Percentiles rank a stretch among this genome's conserved stretches.
phyloP scores from a whole-genome alignment of 2,888 invertebrate species.

The Ochlodes sylvanus region DNA sequence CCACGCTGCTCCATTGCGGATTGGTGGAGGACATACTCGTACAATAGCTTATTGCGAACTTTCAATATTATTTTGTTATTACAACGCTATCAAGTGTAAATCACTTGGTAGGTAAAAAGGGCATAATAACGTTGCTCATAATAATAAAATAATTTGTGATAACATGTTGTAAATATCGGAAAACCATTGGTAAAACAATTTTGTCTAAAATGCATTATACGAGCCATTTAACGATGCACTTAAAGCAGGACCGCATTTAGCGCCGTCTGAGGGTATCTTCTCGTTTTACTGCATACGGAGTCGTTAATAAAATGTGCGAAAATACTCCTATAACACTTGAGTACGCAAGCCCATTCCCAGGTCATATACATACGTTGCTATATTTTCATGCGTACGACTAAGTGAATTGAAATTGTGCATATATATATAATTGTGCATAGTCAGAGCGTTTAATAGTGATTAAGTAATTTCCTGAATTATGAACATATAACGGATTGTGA shows the following conservation, averaged over 20 bases:
- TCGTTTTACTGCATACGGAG: conserved; percentile 48
- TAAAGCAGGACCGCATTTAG: conserved; percentile 50
- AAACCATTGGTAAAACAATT: conserved; percentile 15
- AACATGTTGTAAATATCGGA: neutral
- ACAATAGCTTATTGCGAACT: no score
- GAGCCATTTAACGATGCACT: conserved; percentile 50
- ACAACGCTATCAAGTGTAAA: no score
- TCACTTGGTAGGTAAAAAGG: neutral
- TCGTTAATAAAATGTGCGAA: conserved; percentile 53
- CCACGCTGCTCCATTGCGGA: no score
- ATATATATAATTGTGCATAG: no score
- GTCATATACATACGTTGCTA: neutral
- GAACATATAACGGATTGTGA: no score
- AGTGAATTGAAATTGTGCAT: no score
- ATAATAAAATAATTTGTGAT: neutral
- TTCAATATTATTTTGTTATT: no score
- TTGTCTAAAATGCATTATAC: conserved; percentile 17
- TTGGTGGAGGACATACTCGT: no score
- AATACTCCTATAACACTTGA: conserved; percentile 41
- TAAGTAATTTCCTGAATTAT: no score
- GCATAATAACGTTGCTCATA: neutral
- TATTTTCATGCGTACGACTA: neutral
- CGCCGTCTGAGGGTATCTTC: conserved; percentile 48
- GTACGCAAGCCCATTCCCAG: neutral
- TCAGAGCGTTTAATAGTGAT: no score